A percentile compares a stretch with the other conserved stretches of the same genome.
phyloP scores from a whole-genome alignment of 2,797 vertebrate species.

The Molossus molossus region DNA sequence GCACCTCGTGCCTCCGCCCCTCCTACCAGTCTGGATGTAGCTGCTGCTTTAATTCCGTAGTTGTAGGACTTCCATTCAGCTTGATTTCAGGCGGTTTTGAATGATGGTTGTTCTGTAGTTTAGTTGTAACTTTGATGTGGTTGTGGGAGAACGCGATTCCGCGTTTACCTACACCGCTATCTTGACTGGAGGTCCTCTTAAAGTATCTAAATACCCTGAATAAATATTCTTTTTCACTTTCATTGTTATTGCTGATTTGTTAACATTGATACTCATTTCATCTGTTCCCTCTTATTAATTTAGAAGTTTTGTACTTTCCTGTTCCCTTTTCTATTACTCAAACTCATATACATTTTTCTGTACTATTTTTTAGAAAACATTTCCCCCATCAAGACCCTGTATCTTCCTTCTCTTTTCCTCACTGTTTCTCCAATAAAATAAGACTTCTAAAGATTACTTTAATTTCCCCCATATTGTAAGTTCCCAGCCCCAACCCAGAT shows the following conservation, averaged over 20 bases:
- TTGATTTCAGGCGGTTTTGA: too few relatives aligned
- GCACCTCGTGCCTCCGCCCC: too few relatives aligned
- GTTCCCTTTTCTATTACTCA: slow-evolving; percentile 52
- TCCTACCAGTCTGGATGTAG: too few relatives aligned
- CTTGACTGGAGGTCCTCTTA: too few relatives aligned
- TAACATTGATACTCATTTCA: slow-evolving; percentile 15
- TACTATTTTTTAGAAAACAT: slow-evolving; percentile 17
- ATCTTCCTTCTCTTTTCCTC: background rate
- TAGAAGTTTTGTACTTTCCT: slow-evolving; percentile 2
- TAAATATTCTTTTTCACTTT: background rate
- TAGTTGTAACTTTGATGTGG: too few relatives aligned
- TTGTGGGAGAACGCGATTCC: too few relatives aligned
- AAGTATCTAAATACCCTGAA: slow-evolving; percentile 49
- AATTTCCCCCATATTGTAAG: background rate
- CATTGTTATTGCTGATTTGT: slow-evolving; percentile 21
- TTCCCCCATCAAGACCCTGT: background rate
- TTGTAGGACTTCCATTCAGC: too few relatives aligned
- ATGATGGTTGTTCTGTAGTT: too few relatives aligned
- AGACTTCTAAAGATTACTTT: background rate
- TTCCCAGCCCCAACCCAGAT: background rate
- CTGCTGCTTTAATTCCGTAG: too few relatives aligned
- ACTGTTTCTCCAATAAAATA: background rate
- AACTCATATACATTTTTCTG: background rate
- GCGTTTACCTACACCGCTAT: too few relatives aligned
- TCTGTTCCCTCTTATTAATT: slow-evolving; percentile 45